These are phyloP conservation scores for Hirudo medicinalis DNA, from an alignment of 1,140 invertebrate species.

Conservation along the genomic window DNA sequence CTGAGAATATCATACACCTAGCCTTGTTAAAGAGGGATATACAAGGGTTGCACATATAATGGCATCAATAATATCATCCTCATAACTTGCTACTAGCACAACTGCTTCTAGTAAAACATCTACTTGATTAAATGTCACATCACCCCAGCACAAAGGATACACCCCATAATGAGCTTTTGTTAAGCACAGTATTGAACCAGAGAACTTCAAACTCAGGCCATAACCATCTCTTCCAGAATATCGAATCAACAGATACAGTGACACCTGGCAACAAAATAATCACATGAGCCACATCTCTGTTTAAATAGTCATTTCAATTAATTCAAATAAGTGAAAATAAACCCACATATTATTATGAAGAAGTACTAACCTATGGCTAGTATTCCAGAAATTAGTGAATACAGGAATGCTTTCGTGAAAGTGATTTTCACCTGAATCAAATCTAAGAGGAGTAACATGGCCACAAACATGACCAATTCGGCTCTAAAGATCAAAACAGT, in stretches of 20 bases:
- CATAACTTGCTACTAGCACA: background rate
- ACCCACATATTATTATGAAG: slow-evolving; percentile 6
- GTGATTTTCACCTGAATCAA: slow-evolving; percentile 48
- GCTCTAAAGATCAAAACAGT: slow-evolving; percentile 79
- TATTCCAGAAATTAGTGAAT: slow-evolving; percentile 48
- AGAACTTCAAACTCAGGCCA: slow-evolving; percentile 98
- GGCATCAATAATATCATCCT: background rate
- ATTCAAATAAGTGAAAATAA: background rate
- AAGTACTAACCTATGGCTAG: background rate
- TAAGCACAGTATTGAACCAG: slow-evolving; percentile 70
- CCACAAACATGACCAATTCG: slow-evolving; percentile 75
- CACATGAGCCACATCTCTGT: too few species aligned
- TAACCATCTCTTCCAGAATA: slow-evolving; percentile 74
- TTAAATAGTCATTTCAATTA: slow-evolving; percentile 11
- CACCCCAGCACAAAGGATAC: slow-evolving; percentile 59
- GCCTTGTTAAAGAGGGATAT: background rate
- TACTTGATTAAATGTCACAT: too few species aligned
- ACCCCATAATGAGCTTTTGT: slow-evolving; percentile 91
- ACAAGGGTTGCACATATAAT: background rate
- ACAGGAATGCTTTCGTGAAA: slow-evolving; percentile 31
- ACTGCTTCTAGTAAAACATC: too few species aligned
- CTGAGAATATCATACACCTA: background rate
- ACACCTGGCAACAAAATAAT: slow-evolving; percentile 42
- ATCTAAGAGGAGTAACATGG: slow-evolving; percentile 69
- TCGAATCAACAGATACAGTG: slow-evolving; percentile 73